phyloP scores from a whole-genome alignment of 2,888 invertebrate genomes.

The Leptopilina drosophilae region DNA sequence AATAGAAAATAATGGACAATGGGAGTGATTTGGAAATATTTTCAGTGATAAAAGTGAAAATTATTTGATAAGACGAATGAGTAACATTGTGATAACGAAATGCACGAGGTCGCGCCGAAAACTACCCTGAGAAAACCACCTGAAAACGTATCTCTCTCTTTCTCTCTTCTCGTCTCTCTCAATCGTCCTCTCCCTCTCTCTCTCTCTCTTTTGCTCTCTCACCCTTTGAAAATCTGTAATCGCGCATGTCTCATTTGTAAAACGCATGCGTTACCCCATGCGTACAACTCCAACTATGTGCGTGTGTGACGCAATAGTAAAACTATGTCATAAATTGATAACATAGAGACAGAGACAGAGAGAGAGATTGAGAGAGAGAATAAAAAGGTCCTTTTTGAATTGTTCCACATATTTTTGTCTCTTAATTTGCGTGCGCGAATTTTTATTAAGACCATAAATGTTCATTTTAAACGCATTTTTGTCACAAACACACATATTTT shows the following conservation, averaged over 20 bases:
- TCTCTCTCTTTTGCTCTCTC: too few relatives aligned
- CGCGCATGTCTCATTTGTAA: constrained; percentile 54
- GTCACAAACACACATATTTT: neutral
- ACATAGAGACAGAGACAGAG: neutral
- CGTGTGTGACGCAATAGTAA: constrained; percentile 1
- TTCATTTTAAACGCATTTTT: neutral
- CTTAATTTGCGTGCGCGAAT: neutral
- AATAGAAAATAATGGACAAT: neutral
- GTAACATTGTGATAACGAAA: constrained; percentile 56
- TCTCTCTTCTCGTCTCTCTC: too few relatives aligned
- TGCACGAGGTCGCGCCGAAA: constrained; percentile 66
- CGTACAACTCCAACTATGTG: neutral
- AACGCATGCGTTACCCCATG: constrained; percentile 47
- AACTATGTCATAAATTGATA: constrained; percentile 23
- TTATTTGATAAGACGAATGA: constrained; percentile 41
- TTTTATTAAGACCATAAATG: neutral
- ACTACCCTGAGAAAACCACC: constrained; percentile 55
- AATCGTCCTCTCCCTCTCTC: too few relatives aligned
- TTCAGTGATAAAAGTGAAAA: constrained; percentile 16
- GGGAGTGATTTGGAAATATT: neutral
- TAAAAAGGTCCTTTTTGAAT: neutral
- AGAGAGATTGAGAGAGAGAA: neutral
- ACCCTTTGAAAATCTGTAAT: constrained; percentile 44
- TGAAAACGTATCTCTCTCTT: constrained; percentile 11
- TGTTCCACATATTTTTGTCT: neutral